Base-by-base conservation (phyloP, 2,797 vertebrate genomes). In the Etheostoma perlongum region DNA sequence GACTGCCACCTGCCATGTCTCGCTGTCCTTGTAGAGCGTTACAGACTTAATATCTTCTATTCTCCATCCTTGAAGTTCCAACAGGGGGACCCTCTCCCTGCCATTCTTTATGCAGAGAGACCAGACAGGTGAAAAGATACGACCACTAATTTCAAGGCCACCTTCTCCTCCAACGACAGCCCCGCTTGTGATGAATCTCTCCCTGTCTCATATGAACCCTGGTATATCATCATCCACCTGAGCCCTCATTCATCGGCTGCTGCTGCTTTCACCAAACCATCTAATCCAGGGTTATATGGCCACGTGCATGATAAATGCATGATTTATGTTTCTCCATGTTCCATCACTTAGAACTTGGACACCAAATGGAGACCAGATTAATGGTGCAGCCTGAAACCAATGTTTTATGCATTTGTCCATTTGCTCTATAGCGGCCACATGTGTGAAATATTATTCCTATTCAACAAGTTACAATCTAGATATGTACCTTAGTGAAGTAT, bases 161-260 rank as follows among this genome's bases (percentile, higher is more conserved):
- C 54, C 51, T 57, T 51, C 46, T 21, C 48, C 25, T 65, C 21
- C 21, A 55, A n/a, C 8, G 23, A 68, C 60, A 67, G 69, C 2
- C 36, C 36, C 3, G 10, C 36, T 40, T 40, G 61, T 84, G 86
- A 91, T 87, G 36, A 78, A 85, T 90, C 46, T 52, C 71, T 48
- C n/a, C 73, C 67, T 76, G 68, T 88, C 82, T 79, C 70, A 79
- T 85, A 80, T 78, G 54, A 82, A 89, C 83, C 65, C 64, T 46
- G 60, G 30, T 71, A 47, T 84, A 80, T 84, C 30, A 36, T n/a
- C 47, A 2, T 81, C 63, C 78, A 91, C 82, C 74, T 88, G 80
- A 76, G 79, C 76, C 80, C 77, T 78, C 85, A 79, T 88, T 89
- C 76, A 84, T 90, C 83, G 80, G 70, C 70, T 13, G 30, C 82